A percentile compares a stretch with the other conserved stretches of the same genome.
Conservation (phyloP, 1,140 invertebrate species). For the Drepana arcuata region DNA sequence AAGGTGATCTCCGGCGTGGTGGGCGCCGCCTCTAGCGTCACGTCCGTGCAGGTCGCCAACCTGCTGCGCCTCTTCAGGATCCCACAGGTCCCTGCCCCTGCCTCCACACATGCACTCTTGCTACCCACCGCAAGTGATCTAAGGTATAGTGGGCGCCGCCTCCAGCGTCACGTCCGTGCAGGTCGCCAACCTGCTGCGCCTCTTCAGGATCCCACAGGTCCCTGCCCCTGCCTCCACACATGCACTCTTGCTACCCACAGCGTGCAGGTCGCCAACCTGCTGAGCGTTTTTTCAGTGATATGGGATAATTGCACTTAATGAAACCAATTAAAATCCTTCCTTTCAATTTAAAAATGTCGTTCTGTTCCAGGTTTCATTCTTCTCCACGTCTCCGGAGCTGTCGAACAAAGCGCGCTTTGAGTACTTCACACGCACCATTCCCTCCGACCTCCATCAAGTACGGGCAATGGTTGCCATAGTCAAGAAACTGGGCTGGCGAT, state of each 20-base stretch:
- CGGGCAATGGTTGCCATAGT: conserved; percentile 96
- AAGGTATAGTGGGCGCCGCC: conserved; percentile 85
- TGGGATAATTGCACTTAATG: too few species aligned
- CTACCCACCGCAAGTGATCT: too few species aligned
- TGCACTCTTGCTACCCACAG: too few species aligned
- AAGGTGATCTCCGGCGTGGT: conserved; percentile 96
- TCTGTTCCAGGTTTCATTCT: conserved; percentile 89
- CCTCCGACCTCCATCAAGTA: conserved; percentile 95
- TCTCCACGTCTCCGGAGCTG: conserved; percentile 94
- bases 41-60: conserved; percentile 97
- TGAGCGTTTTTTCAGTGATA: too few species aligned
- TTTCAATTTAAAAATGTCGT: neutral
- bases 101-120: too few species aligned
- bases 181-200: conserved; percentile 90
- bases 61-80: conserved; percentile 94
- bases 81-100: too few species aligned
- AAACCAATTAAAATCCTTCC: neutral
- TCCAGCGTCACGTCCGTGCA: conserved; percentile 96
- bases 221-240: neutral
- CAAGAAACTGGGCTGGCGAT: conserved; percentile 93
- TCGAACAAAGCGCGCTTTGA: conserved; percentile 97
- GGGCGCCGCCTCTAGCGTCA: conserved; percentile 95
- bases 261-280: too few species aligned
- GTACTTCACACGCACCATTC: conserved; percentile 95
- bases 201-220: conserved; percentile 57